Conservation (phyloP, 2,113 vertebrate species). For the Saccopteryx bilineata region DNA sequence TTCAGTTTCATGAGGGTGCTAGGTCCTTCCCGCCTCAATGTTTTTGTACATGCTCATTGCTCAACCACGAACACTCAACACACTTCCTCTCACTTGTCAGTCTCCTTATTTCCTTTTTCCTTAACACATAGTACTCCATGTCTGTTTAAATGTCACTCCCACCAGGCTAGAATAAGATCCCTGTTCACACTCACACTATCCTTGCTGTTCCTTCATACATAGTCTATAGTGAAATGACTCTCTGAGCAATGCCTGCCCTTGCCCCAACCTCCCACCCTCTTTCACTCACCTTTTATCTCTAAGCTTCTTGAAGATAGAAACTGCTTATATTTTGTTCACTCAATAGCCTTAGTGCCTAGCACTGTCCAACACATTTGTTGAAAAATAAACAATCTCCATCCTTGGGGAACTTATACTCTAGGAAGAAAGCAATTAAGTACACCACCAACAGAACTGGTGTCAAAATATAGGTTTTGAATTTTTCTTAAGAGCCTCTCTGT, state of each 20-base stretch:
- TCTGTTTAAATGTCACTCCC: not conserved
- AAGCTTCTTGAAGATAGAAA: not conserved
- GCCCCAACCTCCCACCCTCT: not conserved
- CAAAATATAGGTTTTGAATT: not conserved
- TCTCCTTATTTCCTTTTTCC: constrained; percentile 14
- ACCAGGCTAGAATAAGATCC: not conserved
- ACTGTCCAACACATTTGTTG: constrained; percentile 23
- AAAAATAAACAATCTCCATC: constrained; percentile 54
- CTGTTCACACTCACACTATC: not conserved
- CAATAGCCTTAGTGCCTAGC: not conserved
- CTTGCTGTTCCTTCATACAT: not conserved
- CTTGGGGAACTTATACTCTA: not conserved
- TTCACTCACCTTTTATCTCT: not conserved
- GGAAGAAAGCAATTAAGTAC: not conserved
- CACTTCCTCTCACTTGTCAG: not conserved
- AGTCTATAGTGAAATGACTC: not conserved
- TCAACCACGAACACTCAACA: constrained; percentile 30
- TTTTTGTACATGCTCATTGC: not conserved
- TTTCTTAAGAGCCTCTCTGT: constrained; percentile 11
- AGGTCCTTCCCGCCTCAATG: constrained; percentile 23
- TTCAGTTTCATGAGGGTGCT: constrained; percentile 43
- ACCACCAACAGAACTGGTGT: not conserved
- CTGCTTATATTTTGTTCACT: constrained; percentile 22
- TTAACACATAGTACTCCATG: not conserved
- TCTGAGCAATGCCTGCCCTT: not conserved